Base-by-base conservation (phyloP, 2,797 vertebrate species). In the Gallinago stenura region DNA sequence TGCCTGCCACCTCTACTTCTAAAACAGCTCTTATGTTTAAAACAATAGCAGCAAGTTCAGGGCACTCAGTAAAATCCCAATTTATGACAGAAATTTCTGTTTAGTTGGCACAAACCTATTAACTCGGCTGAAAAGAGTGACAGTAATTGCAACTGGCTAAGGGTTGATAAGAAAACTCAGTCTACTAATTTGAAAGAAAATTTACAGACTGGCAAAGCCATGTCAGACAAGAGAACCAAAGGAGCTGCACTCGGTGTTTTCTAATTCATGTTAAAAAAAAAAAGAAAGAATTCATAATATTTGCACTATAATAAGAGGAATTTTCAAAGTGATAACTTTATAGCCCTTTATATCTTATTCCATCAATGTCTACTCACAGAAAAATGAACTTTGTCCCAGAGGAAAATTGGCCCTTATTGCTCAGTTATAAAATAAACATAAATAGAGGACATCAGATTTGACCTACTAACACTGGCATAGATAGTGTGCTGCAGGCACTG, bases 171-270 rank as follows among this genome's bases (percentile, higher is more conserved):
- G 93, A 46, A 92, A 95, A 79, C 22, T 76, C n/a, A 0, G 51
- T 61, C 89, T 76, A 71, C 76, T 91, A 78, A 94, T 95, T 93
- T 91, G 80, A 95, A 94, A 92, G 65, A 84, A 45, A 92, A 95
- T 85, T 41, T 94, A 82, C 68, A 81, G 43, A 33, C 39, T 66
- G 69, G 68, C 48, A 93, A 79, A 96, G 65, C 56, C 33, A 17
- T 70, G 65, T 89, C 65, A 95, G 75, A 85, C 39, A 20, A 84
- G 73, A 75, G 64, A 92, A 73, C 16, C 71, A 71, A 85, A 95
- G 93, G 83, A 96, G 85, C 60, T 56, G 70, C 60, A 71, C 73
- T 92, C 1, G 1, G 24, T 72, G 72, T 46, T 66, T 51, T 65
- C 66, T 73, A 94, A 94, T 87, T 70, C 48, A 50, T 77, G 56